Conservation (phyloP, 2,113 vertebrate genomes). For the Glaucomys volans region DNA sequence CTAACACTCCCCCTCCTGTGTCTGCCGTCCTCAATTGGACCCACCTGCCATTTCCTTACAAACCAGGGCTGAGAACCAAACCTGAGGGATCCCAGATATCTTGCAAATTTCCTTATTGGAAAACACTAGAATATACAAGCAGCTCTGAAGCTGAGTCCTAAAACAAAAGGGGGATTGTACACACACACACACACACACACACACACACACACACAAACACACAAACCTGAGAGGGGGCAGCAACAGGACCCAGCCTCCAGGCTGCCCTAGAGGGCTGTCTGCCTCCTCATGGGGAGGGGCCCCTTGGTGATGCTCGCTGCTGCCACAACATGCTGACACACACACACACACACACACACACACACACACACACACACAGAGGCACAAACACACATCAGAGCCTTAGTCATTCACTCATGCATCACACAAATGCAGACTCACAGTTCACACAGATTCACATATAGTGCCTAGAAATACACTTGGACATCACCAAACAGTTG, state of each 20-base stretch:
- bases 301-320: neutral
- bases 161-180: neutral
- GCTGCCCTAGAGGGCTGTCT: neutral
- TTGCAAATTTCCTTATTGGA: neutral
- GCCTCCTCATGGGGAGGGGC: neutral
- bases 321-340: neutral
- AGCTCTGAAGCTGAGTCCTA: neutral
- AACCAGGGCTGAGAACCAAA: neutral
- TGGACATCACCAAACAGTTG: neutral
- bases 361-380: fast-evolving
- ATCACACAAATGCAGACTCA: neutral
- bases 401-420: neutral
- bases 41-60: neutral
- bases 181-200: neutral
- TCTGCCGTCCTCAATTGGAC: neutral
- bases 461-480: neutral
- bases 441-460: neutral
- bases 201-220: neutral
- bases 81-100: neutral
- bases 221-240: neutral
- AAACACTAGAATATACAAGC: neutral
- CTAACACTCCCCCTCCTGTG: neutral
- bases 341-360: neutral
- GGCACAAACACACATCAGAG: neutral
- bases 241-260: neutral